phyloP scores from a whole-genome alignment of 92 coral and sea anemone species.

The Palythoa grandis region DNA sequence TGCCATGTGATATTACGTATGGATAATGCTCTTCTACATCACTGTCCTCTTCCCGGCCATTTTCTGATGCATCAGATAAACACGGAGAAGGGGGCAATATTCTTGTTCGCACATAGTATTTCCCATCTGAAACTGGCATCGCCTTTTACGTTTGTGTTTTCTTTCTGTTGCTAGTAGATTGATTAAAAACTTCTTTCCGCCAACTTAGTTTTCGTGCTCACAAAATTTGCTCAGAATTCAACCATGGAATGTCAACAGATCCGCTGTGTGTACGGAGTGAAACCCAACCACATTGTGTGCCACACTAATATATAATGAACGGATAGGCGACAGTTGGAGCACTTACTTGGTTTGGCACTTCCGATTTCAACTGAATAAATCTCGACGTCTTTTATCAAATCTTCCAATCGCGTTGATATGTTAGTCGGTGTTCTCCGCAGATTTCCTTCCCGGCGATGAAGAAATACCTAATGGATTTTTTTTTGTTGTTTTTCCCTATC shows the following conservation, averaged over 20 bases:
- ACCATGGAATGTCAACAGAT: constrained; percentile 40
- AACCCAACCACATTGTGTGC: constrained; percentile 53
- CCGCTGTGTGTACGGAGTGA: constrained; percentile 44
- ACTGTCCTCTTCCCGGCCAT: constrained; percentile 62
- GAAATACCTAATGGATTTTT: constrained; percentile 1
- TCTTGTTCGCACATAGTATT: constrained; percentile 43
- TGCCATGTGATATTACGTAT: constrained; percentile 86
- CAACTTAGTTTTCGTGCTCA: neutral
- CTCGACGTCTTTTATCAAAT: constrained; percentile 76
- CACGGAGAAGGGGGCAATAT: constrained; percentile 41
- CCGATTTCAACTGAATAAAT: constrained; percentile 88
- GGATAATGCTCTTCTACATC: constrained; percentile 88
- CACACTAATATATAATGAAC: constrained; percentile 59
- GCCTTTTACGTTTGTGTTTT: constrained; percentile 46
- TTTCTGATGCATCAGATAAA: constrained; percentile 35
- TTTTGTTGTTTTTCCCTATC: neutral
- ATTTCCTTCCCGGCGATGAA: constrained; percentile 64
- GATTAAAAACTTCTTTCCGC: constrained; percentile 23
- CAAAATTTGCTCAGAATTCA: neutral
- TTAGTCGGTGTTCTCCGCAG: constrained; percentile 76
- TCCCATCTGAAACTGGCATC: constrained; percentile 51
- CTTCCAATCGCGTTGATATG: constrained; percentile 78
- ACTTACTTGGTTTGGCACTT: constrained; percentile 92
- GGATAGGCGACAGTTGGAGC: constrained; percentile 56
- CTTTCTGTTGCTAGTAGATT: constrained; percentile 4